Conservation (phyloP, 2,797 vertebrate genomes). For the Tapirus indicus region DNA sequence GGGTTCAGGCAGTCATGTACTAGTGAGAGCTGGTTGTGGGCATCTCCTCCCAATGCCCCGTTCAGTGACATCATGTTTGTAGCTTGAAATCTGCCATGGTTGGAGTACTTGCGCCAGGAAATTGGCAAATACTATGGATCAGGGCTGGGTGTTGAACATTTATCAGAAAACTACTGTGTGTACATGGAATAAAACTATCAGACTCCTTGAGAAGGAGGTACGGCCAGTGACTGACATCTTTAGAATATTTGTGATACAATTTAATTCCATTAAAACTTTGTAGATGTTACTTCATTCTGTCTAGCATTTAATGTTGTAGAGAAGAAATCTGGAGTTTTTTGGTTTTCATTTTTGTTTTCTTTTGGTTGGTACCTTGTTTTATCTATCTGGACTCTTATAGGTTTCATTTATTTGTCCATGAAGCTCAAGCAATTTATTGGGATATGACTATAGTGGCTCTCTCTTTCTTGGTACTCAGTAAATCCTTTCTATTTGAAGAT, state of each 20-base stretch:
- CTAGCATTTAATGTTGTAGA: neutral
- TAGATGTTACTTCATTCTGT: neutral
- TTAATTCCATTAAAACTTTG: neutral
- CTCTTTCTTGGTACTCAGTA: neutral
- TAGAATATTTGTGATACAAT: neutral
- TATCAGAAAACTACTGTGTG: neutral
- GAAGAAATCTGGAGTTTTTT: neutral
- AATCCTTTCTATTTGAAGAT: neutral
- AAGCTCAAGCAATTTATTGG: neutral
- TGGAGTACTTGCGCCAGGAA: neutral
- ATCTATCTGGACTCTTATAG: neutral
- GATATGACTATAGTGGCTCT: rapidly evolving
- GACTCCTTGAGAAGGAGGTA: neutral
- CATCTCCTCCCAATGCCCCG: neutral
- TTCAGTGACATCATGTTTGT: neutral
- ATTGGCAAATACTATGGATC: rapidly evolving
- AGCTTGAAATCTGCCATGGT: neutral
- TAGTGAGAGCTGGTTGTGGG: neutral
- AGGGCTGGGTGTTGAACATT: rapidly evolving
- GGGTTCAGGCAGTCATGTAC: neutral
- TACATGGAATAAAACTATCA: neutral
- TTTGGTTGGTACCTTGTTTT: neutral
- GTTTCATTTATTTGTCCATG: neutral
- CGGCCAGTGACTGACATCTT: neutral
- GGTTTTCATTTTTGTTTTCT: neutral